Conservation (phyloP, 92 coral and sea anemone genomes). For the Pocillopora grandis region DNA sequence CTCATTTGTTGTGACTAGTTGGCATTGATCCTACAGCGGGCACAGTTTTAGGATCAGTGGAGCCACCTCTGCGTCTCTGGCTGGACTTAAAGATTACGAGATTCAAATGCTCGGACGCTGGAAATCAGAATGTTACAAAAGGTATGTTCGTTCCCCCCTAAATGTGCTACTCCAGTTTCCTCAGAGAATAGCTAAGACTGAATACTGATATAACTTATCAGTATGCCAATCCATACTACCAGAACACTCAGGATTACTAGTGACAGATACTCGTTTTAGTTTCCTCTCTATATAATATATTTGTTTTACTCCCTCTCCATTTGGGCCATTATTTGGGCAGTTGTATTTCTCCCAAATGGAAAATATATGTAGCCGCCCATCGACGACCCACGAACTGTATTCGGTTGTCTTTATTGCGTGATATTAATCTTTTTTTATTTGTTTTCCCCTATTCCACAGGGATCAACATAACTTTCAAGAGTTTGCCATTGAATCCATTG, state of each 20-base stretch:
- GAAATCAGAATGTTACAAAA: conserved; percentile 10
- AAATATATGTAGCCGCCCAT: too few relatives aligned
- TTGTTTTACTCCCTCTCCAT: not conserved
- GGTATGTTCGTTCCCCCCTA: conserved; percentile 27
- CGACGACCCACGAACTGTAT: too few relatives aligned
- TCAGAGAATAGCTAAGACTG: not conserved
- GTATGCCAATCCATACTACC: conserved; percentile 29
- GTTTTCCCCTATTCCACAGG: too few relatives aligned
- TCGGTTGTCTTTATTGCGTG: too few relatives aligned
- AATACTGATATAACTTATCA: conserved; percentile 16
- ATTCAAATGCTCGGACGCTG: conserved; percentile 20
- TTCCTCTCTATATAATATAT: not conserved
- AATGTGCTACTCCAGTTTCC: conserved; percentile 31
- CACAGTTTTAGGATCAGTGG: conserved; percentile 30
- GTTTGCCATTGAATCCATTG: too few relatives aligned
- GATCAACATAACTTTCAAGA: too few relatives aligned
- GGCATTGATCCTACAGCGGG: conserved; percentile 3
- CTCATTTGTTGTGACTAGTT: not conserved
- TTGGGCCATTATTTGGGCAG: not conserved
- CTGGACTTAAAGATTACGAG: conserved; percentile 22
- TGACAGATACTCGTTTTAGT: not conserved
- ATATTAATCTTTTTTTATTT: too few relatives aligned
- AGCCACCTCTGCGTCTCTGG: conserved; percentile 22
- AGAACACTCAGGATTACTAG: conserved; percentile 8
- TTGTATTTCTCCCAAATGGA: too few relatives aligned